Conservation (phyloP, 2,888 invertebrate species). For the Thymelicus sylvestris region DNA sequence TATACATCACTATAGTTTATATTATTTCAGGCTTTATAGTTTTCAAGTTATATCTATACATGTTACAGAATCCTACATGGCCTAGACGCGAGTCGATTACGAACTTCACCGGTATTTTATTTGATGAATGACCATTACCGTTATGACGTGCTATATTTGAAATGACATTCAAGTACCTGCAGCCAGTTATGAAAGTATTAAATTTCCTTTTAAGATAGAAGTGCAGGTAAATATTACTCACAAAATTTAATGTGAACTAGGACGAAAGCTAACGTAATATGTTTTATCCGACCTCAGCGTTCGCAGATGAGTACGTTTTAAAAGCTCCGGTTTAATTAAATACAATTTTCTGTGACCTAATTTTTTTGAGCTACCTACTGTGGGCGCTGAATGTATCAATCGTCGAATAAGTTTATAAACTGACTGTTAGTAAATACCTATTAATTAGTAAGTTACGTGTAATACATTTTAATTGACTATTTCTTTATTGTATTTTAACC, state of each 20-base stretch:
- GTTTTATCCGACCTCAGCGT: slow-evolving; percentile 25
- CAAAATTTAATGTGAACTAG: slow-evolving; percentile 12
- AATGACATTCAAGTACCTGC: neutral
- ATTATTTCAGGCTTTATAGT: too few species aligned
- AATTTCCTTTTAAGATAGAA: slow-evolving; percentile 5
- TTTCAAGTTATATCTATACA: too few species aligned
- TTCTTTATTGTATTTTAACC: too few species aligned
- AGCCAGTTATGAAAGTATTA: neutral
- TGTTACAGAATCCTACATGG: too few species aligned
- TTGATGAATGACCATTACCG: too few species aligned
- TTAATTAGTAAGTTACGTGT: too few species aligned
- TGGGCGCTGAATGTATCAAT: neutral
- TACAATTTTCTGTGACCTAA: slow-evolving; percentile 19
- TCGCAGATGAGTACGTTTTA: slow-evolving; percentile 28
- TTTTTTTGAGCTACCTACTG: slow-evolving; percentile 12
- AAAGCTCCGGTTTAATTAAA: slow-evolving; percentile 21
- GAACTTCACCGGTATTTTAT: too few species aligned
- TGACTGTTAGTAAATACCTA: neutral
- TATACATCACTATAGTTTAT: too few species aligned
- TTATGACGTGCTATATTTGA: too few species aligned
- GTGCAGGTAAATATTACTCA: slow-evolving; percentile 14
- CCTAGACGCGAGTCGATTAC: too few species aligned
- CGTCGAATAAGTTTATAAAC: neutral
- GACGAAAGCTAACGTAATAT: slow-evolving; percentile 27
- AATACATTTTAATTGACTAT: too few species aligned